Evolutionary conservation across 2,888 invertebrate genomes (phyloP).

Genomic region (Xiphydria camelus): DNA sequence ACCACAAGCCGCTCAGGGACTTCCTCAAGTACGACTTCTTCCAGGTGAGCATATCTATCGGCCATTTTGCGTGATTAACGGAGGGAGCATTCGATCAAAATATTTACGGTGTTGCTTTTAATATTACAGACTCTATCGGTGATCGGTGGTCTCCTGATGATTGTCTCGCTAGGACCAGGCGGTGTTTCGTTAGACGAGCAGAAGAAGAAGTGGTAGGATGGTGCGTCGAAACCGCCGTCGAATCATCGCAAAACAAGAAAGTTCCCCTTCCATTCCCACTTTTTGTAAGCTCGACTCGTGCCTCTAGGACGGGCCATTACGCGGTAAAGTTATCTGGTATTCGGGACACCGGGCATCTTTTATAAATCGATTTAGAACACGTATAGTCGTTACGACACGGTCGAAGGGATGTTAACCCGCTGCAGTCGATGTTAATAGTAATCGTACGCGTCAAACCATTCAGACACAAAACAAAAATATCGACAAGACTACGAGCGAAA

Average conservation of each 20-base stretch:
- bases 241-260: conserved; percentile 27
- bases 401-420: conserved; percentile 24
- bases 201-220: conserved; percentile 93
- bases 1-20: conserved; percentile 94
- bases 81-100: no score
- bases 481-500: conserved; percentile 15
- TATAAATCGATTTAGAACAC: conserved; percentile 11
- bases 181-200: conserved; percentile 99
- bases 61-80: no score
- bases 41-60: conserved; percentile 79
- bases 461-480: conserved; percentile 13
- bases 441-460: background rate
- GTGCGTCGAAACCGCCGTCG: conserved; percentile 17
- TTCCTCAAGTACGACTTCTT: conserved; percentile 99
- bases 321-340: no score
- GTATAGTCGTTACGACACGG: conserved; percentile 13
- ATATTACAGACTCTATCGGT: conserved; percentile 91
- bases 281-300: conserved; percentile 25
- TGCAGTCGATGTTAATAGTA: conserved; percentile 20
- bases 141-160: conserved; percentile 96
- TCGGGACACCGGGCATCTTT: no score
- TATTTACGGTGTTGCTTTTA: no score
- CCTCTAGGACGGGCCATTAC: conserved; percentile 11
- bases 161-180: conserved; percentile 97
- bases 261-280: conserved; percentile 35